Conservation (phyloP, 2,113 vertebrate genomes). For the Seriola aureovittata region DNA sequence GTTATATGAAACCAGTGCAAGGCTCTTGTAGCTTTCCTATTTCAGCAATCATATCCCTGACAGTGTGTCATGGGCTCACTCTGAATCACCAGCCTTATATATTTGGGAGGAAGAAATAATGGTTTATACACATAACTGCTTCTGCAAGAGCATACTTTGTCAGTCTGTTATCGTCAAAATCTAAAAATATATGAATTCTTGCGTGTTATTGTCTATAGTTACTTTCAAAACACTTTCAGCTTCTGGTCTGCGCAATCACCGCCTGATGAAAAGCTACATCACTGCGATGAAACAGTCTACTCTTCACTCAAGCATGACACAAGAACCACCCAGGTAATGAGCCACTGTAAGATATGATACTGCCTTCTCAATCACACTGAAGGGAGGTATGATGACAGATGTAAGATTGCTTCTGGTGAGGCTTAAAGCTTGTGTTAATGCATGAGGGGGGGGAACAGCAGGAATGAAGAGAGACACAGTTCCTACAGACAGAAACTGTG, state of each 20-base stretch:
- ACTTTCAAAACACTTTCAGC: slow-evolving; percentile 24
- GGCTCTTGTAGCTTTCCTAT: slow-evolving; percentile 40
- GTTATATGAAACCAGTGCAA: slow-evolving; percentile 20
- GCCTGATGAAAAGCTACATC: slow-evolving; percentile 42
- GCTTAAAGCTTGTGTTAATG: slow-evolving; percentile 27
- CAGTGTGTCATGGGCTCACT: slow-evolving; percentile 9
- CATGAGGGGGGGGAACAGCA: neutral
- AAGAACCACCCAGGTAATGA: slow-evolving; percentile 48
- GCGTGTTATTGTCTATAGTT: slow-evolving; percentile 16
- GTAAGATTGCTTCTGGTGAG: slow-evolving; percentile 16
- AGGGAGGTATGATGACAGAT: slow-evolving; percentile 34
- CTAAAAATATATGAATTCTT: slow-evolving; percentile 35
- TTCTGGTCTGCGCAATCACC: slow-evolving; percentile 45
- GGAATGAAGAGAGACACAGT: slow-evolving; percentile 4
- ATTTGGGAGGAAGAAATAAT: slow-evolving; percentile 24
- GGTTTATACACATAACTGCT: slow-evolving; percentile 30
- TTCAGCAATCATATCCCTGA: slow-evolving; percentile 49
- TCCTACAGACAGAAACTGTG: neutral
- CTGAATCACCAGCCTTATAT: neutral
- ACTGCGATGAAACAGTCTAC: slow-evolving; percentile 35
- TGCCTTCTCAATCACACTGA: slow-evolving; percentile 37
- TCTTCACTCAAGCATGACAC: slow-evolving; percentile 38
- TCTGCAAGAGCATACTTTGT: slow-evolving; percentile 31
- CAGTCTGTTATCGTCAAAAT: slow-evolving; percentile 33
- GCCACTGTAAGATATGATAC: slow-evolving; percentile 34